Percentiles rank a stretch among this genome's conserved stretches.
These are phyloP conservation scores for Amphiduros pacificus DNA, from an alignment of 2,888 invertebrate genomes.

Conservation along the genomic window DNA sequence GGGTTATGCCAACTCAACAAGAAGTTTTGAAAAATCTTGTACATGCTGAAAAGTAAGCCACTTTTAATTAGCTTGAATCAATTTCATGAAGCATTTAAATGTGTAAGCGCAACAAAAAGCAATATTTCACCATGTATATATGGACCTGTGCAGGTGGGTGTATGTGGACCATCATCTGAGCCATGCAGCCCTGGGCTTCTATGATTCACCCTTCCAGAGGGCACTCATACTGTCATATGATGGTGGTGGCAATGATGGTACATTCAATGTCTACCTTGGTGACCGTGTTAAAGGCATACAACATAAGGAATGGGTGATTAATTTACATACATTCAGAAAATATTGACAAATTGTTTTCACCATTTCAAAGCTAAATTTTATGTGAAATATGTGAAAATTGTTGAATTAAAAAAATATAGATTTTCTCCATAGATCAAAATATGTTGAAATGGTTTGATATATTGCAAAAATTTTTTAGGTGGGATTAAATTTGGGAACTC, in stretches of 20 bases:
- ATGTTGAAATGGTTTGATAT: not conserved
- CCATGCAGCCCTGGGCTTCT: constrained; percentile 4
- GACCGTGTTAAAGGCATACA: not conserved
- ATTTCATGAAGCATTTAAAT: too few species aligned
- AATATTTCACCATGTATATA: not conserved
- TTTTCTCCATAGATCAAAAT: not conserved
- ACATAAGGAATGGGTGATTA: constrained; percentile 8
- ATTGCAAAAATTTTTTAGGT: not conserved
- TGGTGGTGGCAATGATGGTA: constrained; percentile 11
- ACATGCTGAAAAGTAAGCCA: constrained; percentile 10
- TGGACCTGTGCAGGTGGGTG: not conserved
- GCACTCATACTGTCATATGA: constrained; percentile 6
- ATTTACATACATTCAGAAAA: not conserved
- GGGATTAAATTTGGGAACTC: constrained; percentile 5
- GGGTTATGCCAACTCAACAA: constrained; percentile 8
- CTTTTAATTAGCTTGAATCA: too few species aligned
- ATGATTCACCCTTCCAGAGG: constrained; percentile 8
- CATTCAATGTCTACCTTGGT: constrained; percentile 5
- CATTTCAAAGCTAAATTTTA: too few species aligned
- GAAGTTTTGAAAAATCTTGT: not conserved
- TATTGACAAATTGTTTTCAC: not conserved
- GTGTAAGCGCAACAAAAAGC: not conserved
- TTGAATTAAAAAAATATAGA: not conserved
- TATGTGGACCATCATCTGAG: constrained; percentile 11
- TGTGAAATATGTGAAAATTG: not conserved